phyloP scores from a whole-genome alignment of 37 sponge, comb jelly and placozoan genomes.

The Amphimedon queenslandica region DNA sequence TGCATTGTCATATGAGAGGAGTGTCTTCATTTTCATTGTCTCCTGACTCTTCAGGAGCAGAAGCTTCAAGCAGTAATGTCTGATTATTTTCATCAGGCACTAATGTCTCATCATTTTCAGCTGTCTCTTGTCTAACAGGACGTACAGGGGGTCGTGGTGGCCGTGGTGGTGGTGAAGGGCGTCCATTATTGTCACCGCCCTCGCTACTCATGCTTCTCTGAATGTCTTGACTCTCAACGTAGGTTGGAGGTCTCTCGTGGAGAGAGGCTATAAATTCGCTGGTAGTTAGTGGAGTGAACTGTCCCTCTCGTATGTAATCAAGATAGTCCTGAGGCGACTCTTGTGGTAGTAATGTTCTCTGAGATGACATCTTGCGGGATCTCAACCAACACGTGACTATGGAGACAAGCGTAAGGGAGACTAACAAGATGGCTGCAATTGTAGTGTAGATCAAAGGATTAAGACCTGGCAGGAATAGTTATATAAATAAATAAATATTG shows the following conservation, averaged over 20 bases:
- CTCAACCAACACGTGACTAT: slow-evolving; percentile 77
- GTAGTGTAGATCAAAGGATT: slow-evolving; percentile 81
- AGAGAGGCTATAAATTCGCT: slow-evolving; percentile 62
- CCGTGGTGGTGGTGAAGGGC: slow-evolving; percentile 20
- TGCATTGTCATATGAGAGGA: too few species aligned
- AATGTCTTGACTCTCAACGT: slow-evolving; percentile 68
- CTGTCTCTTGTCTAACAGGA: too few species aligned
- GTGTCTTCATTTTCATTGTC: too few species aligned
- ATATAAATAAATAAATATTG: neutral
- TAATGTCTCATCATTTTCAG: too few species aligned
- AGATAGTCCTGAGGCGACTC: slow-evolving; percentile 59
- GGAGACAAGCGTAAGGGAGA: slow-evolving; percentile 50
- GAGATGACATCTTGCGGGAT: slow-evolving; percentile 41
- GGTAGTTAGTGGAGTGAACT: slow-evolving; percentile 72
- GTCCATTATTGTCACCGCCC: neutral
- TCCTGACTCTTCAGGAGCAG: too few species aligned
- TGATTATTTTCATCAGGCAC: too few species aligned
- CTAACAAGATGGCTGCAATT: slow-evolving; percentile 63
- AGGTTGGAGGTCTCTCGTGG: slow-evolving; percentile 73
- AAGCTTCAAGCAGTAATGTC: too few species aligned
- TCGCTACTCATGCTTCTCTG: slow-evolving; percentile 8
- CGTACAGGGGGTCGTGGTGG: too few species aligned
- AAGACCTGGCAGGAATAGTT: slow-evolving; percentile 28
- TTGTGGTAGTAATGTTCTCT: slow-evolving; percentile 16
- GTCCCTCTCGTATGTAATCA: slow-evolving; percentile 58